phyloP scores from a whole-genome alignment of 2,888 invertebrate species.

The Hydriomena furcata region DNA sequence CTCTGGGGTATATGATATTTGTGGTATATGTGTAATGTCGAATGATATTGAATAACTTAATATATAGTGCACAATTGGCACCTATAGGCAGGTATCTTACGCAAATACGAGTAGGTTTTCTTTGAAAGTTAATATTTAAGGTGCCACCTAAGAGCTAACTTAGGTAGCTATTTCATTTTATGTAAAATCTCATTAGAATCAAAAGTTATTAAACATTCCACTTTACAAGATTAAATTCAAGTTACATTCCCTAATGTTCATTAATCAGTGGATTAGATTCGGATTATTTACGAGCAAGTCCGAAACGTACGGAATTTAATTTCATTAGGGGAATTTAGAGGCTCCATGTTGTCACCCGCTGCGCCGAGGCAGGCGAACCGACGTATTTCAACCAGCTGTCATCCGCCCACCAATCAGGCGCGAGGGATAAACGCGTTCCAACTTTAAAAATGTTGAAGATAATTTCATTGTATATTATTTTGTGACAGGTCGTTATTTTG shows the following conservation, averaged over 20 bases:
- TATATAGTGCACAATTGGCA: too few species aligned
- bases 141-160: too few species aligned
- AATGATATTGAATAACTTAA: too few species aligned
- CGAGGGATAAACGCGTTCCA: conserved; percentile 60
- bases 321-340: conserved; percentile 81
- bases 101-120: too few species aligned
- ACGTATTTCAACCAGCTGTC: conserved; percentile 81
- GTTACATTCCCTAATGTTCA: conserved; percentile 61
- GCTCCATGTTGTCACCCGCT: conserved; percentile 80
- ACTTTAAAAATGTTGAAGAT: conserved; percentile 81
- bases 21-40: too few species aligned
- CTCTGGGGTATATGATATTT: too few species aligned
- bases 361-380: conserved; percentile 65
- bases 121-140: too few species aligned
- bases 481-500: conserved; percentile 83
- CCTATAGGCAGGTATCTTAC: too few species aligned
- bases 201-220: conserved; percentile 33
- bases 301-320: conserved; percentile 82
- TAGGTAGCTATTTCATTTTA: conserved; percentile 11
- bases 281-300: conserved; percentile 79
- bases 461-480: conserved; percentile 82
- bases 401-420: conserved; percentile 67
- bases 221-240: conserved; percentile 55
- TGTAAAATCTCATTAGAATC: too few species aligned
- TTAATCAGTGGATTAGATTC: conserved; percentile 82